Conservation (phyloP, 2,113 vertebrate species). For the Thamnaconus septentrionalis region DNA sequence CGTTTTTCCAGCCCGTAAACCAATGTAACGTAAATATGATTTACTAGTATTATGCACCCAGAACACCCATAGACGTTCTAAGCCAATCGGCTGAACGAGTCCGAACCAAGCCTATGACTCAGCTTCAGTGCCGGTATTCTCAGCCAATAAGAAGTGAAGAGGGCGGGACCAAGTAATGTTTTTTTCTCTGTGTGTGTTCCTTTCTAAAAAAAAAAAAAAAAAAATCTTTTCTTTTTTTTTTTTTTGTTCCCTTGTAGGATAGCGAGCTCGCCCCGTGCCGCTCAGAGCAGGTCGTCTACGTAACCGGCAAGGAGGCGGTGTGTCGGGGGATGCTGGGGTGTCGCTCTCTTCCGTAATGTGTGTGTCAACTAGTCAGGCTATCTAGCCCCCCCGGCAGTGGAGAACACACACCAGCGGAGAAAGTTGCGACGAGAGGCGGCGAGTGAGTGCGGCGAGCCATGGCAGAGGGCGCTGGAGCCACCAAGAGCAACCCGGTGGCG, state of each 20-base stretch:
- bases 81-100: slow-evolving; percentile 16
- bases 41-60: neutral
- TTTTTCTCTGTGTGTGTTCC: too few relatives aligned
- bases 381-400: neutral
- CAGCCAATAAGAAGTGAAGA: slow-evolving; percentile 29
- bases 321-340: neutral
- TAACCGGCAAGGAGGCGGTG: too few relatives aligned
- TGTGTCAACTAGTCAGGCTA: slow-evolving; percentile 21
- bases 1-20: too few relatives aligned
- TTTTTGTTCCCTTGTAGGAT: too few relatives aligned
- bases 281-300: neutral
- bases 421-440: neutral
- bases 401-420: neutral
- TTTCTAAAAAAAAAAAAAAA: too few relatives aligned
- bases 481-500: slow-evolving; percentile 70
- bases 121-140: rapidly evolving
- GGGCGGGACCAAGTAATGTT: slow-evolving; percentile 14
- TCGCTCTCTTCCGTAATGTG: neutral
- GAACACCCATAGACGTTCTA: neutral
- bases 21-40: too few relatives aligned
- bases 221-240: too few relatives aligned
- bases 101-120: neutral
- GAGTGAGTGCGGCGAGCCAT: slow-evolving; percentile 37
- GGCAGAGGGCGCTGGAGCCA: slow-evolving; percentile 56
- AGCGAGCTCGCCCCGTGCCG: too few relatives aligned